Percentiles rank a stretch among this genome's conserved stretches.
Conservation (phyloP, 2,113 vertebrate genomes). For the Limanda limanda region DNA sequence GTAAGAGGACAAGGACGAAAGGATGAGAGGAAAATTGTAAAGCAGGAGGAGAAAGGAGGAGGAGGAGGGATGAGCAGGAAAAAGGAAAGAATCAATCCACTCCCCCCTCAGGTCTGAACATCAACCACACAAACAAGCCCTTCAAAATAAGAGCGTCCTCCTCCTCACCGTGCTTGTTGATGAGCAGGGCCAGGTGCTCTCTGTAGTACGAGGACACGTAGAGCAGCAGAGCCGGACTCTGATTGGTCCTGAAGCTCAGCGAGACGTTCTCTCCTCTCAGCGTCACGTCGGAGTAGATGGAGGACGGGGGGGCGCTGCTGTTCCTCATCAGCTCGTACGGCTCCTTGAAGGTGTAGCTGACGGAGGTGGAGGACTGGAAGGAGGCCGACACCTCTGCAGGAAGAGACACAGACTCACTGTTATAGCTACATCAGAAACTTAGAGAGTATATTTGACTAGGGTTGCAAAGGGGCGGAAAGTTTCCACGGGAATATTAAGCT, state of each 20-base stretch:
- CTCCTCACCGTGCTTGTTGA: constrained; percentile 88
- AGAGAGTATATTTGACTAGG: no score
- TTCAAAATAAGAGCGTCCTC: constrained; percentile 7
- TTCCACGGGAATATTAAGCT: no score
- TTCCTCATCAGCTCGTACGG: constrained; percentile 86
- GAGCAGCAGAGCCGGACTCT: constrained; percentile 86
- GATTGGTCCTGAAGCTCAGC: constrained; percentile 88
- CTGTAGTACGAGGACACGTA: constrained; percentile 86
- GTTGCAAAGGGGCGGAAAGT: no score
- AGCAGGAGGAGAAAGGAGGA: no score
- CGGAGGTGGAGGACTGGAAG: constrained; percentile 86
- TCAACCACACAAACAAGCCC: no score
- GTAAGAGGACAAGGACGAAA: no score
- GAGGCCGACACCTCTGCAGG: constrained; percentile 90
- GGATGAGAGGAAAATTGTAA: no score
- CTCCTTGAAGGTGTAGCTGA: constrained; percentile 89
- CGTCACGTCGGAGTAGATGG: constrained; percentile 86
- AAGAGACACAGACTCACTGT: background rate
- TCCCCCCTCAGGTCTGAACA: no score
- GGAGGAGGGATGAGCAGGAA: no score
- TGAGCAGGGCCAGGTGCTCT: constrained; percentile 86
- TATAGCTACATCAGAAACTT: no score
- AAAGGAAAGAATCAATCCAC: no score
- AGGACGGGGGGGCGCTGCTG: constrained; percentile 84
- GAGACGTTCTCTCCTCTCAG: constrained; percentile 83